A percentile compares a stretch with the other conserved stretches of the same genome.
phyloP scores from a whole-genome alignment of 2,888 invertebrate species.

The Drosophila fungiperda region DNA sequence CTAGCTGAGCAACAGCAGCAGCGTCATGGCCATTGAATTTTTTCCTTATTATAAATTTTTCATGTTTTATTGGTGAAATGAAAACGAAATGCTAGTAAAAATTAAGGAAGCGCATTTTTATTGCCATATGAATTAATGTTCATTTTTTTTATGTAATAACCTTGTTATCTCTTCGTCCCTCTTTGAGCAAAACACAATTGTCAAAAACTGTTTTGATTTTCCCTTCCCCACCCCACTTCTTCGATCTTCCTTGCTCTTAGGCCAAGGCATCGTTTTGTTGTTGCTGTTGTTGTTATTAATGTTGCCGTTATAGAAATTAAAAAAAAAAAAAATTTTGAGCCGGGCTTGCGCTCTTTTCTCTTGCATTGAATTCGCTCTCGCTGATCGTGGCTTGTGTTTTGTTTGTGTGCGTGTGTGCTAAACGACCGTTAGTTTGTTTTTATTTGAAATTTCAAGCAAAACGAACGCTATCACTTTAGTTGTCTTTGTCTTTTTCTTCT shows the following conservation, averaged over 20 bases:
- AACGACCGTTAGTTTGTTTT: constrained; percentile 61
- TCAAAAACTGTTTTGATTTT: constrained; percentile 44
- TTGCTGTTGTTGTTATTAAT: constrained; percentile 61
- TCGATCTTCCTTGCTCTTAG: constrained; percentile 1
- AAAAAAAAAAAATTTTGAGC: constrained; percentile 31
- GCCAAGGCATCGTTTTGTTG: constrained; percentile 41
- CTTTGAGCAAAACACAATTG: constrained; percentile 31
- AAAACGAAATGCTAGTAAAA: constrained; percentile 63
- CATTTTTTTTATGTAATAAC: constrained; percentile 53
- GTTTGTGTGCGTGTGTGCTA: constrained; percentile 14
- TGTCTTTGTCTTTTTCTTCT: constrained; percentile 28
- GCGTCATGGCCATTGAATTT: constrained; percentile 82
- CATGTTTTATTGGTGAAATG: constrained; percentile 48
- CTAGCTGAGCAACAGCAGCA: constrained; percentile 44
- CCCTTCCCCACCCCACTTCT: background rate
- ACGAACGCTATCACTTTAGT: constrained; percentile 46
- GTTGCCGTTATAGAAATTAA: constrained; percentile 47
- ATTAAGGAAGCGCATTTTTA: constrained; percentile 52
- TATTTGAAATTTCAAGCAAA: constrained; percentile 53
- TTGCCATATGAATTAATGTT: constrained; percentile 49
- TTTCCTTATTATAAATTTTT: constrained; percentile 61
- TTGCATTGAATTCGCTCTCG: constrained; percentile 1
- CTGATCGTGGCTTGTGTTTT: constrained; percentile 33
- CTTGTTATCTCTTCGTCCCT: background rate
- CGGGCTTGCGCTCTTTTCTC: constrained; percentile 23